Base-by-base conservation (phyloP, 1,140 invertebrate species). In the Brachystomella parvula region DNA sequence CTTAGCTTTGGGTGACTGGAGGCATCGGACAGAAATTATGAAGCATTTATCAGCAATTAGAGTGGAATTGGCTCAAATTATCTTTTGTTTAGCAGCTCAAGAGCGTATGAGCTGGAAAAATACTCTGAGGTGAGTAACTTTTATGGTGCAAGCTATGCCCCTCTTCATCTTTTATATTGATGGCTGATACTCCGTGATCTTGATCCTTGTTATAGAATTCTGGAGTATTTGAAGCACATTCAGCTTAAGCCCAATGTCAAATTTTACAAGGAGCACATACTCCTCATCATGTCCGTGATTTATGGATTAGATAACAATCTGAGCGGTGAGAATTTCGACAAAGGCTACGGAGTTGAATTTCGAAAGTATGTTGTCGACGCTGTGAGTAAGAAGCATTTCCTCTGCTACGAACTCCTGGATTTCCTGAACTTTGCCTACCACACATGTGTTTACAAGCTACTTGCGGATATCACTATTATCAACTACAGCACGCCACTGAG, bases 81-180 rank as follows among this genome's bases (percentile, higher is more conserved):
- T 97, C 1, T 96, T 92, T 75, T 84, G 88, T 66, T 90, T 88
- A 82, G 85, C 92, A 0, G 90, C 90, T 15, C 94, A 98, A 76
- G 83, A 84, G 47, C 87, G 88, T 1, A 77, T 96, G 17, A 83
- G 73, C 81, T 77, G 76, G 67, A 72, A 77, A 28, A 80, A 83
- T 64, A 80, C 86, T 9, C 77, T 84, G 44, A 78, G 80, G 68
- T 77, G 79, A 15, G 24, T 2, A 66, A 28, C 2, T n/a, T n/a
- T n/a, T 17, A 15, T 57, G 21, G 26, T 35, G 19, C 26, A n/a
- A n/a, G n/a, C n/a, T n/a, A n/a, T n/a, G n/a, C n/a, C n/a, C n/a
- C n/a, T n/a, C n/a, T n/a, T n/a, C n/a, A n/a, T n/a, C n/a, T n/a
- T n/a, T n/a, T n/a, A n/a, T n/a, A n/a, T n/a, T n/a, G n/a, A n/a